Evolutionary conservation across 2,888 invertebrate genomes (phyloP).

Genomic region (Adela reaumurella): DNA sequence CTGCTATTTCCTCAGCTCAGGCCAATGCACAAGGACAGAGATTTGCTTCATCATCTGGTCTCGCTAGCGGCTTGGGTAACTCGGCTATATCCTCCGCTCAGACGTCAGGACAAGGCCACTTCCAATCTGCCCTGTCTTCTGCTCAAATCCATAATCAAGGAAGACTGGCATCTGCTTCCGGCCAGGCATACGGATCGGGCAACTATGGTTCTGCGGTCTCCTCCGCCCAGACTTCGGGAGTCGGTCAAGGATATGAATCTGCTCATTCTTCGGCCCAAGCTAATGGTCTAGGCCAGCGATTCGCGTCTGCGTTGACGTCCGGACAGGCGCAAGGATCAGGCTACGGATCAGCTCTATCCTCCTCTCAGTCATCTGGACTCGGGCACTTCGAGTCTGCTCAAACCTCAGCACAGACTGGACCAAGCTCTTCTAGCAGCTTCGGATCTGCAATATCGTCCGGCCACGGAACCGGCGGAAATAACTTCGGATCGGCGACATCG

Average conservation of each 20-base stretch:
- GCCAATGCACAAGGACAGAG: too few relatives aligned
- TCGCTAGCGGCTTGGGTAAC: too few relatives aligned
- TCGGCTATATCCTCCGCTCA: too few relatives aligned
- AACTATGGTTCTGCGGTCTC: too few relatives aligned
- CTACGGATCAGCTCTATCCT: slow-evolving; percentile 24
- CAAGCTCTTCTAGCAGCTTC: background rate
- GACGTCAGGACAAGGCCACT: too few relatives aligned
- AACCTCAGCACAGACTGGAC: background rate
- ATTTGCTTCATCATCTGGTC: too few relatives aligned
- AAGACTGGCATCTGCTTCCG: too few relatives aligned
- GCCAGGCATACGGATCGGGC: too few relatives aligned
- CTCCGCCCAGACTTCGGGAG: too few relatives aligned
- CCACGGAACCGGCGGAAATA: background rate
- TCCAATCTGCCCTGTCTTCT: too few relatives aligned
- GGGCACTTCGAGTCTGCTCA: slow-evolving; percentile 17
- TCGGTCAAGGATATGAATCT: too few relatives aligned
- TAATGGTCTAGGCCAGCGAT: background rate
- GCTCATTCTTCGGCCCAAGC: background rate
- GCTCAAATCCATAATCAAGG: too few relatives aligned
- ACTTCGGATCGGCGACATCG: background rate
- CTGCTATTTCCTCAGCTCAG: slow-evolving; percentile 12
- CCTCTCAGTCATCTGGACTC: slow-evolving; percentile 17
- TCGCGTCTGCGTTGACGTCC: slow-evolving; percentile 11
- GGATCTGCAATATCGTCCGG: background rate
- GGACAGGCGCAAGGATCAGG: slow-evolving; percentile 23